Evolutionary conservation across 2,113 vertebrate species (phyloP), one percentile per base, ranked within the genome.

Genomic region (Cisticola juncidis): DNA sequence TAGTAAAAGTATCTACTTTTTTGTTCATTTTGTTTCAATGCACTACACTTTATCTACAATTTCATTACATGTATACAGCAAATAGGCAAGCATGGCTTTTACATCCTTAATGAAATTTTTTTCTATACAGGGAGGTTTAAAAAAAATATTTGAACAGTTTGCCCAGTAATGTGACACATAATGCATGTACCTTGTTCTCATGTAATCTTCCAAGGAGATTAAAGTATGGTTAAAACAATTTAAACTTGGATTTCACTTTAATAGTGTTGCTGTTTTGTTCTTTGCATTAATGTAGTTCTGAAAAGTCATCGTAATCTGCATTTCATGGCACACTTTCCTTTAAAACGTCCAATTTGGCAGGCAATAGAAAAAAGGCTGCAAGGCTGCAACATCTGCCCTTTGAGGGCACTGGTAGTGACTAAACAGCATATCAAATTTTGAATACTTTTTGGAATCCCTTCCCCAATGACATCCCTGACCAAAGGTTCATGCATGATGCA

Each of bases 61-160:
- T 98, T 99, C 98, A 98, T 98, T 98, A 99, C 98, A 99, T 98
- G 98, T 99, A 98, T 98, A 99, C 98, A 98, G 98, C 98, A 98
- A 98, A 98, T 98, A 99, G 98, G 98, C 98, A 99, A 99, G 98
- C 98, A 99, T 99, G 99, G 99, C 99, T 99, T 99, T 98, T 98
- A 99, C 98, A 99, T 99, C 98, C 98, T 99, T 98, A 98, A 98
- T 98, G 98, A 98, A 98, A 29, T 96, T 97, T 97, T 97, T 97
- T 98, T 97, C 98, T 98, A 98, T 98, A 98, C 98, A 98, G 98
- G 98, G 98, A 98, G 97, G 97, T 98, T 98, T 98, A 98, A 98
- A 98, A 98, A 98, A 98, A 97, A 98, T 97, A 98, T 96, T 98
- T 97, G 96, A 98, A 98, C 98, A 98, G 97, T 98, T 98, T 98